Percentiles rank a stretch among this genome's conserved stretches.
phyloP scores from a whole-genome alignment of 1,140 invertebrate genomes.

The Uloborus diversus region DNA sequence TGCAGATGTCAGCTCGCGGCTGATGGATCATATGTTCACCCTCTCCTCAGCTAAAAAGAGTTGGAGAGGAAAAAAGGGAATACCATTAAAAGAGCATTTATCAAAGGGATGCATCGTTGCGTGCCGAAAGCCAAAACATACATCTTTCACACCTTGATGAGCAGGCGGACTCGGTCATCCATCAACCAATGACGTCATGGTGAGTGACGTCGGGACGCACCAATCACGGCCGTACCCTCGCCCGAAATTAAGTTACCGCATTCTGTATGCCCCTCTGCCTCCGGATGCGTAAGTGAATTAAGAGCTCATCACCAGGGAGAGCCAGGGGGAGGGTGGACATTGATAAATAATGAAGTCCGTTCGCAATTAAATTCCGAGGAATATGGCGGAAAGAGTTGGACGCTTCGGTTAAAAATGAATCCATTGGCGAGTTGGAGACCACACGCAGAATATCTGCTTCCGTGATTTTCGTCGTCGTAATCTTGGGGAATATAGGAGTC shows the following conservation, averaged over 20 bases:
- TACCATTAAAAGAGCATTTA: slow-evolving; percentile 54
- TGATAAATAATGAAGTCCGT: slow-evolving; percentile 54
- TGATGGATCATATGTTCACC: neutral
- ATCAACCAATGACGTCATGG: slow-evolving; percentile 37
- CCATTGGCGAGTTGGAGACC: neutral
- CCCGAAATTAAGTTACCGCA: slow-evolving; percentile 53
- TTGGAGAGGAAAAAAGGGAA: slow-evolving; percentile 15
- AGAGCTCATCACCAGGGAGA: slow-evolving; percentile 55
- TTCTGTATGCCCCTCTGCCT: slow-evolving; percentile 52
- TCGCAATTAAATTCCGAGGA: slow-evolving; percentile 47
- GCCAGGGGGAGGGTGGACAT: slow-evolving; percentile 2
- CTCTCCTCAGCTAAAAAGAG: neutral
- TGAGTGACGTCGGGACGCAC: slow-evolving; percentile 39
- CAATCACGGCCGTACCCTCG: slow-evolving; percentile 40
- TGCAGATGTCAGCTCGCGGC: too few relatives aligned
- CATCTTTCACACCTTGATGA: slow-evolving; percentile 56
- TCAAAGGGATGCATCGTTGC: slow-evolving; percentile 44
- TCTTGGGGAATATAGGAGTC: too few relatives aligned
- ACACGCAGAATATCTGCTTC: too few relatives aligned
- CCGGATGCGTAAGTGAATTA: slow-evolving; percentile 55
- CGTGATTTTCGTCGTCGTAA: too few relatives aligned
- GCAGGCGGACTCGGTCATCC: slow-evolving; percentile 32
- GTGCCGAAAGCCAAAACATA: slow-evolving; percentile 52
- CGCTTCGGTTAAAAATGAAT: neutral
- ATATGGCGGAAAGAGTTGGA: slow-evolving; percentile 21